Evolutionary conservation across 2,113 vertebrate genomes (phyloP).

Genomic region (Oreochromis niloticus): DNA sequence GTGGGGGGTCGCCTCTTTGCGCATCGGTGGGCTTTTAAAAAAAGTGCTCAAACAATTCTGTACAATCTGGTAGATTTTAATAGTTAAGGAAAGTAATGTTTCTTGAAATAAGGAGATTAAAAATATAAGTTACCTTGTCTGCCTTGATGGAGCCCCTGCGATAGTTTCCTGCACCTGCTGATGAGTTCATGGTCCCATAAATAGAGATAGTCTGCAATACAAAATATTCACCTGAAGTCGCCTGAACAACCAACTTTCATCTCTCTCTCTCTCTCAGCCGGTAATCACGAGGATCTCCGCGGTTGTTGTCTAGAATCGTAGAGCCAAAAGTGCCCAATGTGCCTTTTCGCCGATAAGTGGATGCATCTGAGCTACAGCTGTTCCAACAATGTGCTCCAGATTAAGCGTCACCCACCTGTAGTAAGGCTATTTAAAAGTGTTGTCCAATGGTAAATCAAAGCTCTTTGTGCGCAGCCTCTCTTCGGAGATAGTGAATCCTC

Average conservation of each 20-base stretch:
- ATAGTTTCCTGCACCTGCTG: slow-evolving; percentile 71
- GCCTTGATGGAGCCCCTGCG: slow-evolving; percentile 54
- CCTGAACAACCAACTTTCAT: not conserved
- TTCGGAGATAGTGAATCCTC: not conserved
- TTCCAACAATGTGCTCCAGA: not conserved
- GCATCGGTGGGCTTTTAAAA: not conserved
- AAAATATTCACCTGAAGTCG: slow-evolving; percentile 16
- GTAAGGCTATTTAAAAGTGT: not conserved
- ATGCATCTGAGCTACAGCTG: not conserved
- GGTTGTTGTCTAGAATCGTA: not conserved
- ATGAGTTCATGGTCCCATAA: slow-evolving; percentile 70
- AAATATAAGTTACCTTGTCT: slow-evolving; percentile 58
- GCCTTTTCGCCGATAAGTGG: not conserved
- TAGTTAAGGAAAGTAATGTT: not conserved
- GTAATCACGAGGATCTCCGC: not conserved
- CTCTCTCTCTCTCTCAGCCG: not conserved
- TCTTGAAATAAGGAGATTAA: not conserved
- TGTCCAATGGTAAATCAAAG: not conserved
- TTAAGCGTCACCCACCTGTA: slow-evolving; percentile 36
- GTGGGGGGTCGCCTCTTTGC: not conserved
- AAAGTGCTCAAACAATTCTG: not conserved
- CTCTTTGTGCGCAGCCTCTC: not conserved
- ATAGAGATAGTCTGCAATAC: not conserved
- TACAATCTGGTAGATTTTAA: not conserved
- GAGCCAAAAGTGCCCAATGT: not conserved